phyloP scores from a whole-genome alignment of 2,888 invertebrate genomes.

The Monochamus alternatus region DNA sequence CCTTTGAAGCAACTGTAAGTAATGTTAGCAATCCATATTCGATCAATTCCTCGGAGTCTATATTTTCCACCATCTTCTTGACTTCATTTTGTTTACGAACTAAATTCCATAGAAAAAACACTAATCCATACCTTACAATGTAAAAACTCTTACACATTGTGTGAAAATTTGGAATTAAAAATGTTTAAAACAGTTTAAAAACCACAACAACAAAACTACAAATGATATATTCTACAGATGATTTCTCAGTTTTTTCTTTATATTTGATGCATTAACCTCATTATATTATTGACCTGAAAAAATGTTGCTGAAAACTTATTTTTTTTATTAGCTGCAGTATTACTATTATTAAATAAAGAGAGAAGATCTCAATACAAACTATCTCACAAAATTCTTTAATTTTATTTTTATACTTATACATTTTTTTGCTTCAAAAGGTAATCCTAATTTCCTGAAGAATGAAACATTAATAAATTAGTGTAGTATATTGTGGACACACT shows the following conservation, averaged over 20 bases:
- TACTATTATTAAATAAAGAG: too few species aligned
- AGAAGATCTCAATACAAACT: too few species aligned
- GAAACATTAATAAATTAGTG: too few species aligned
- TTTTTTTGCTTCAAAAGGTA: too few species aligned
- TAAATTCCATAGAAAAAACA: conserved; percentile 24
- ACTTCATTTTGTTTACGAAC: neutral
- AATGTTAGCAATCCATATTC: neutral
- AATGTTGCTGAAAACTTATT: too few species aligned
- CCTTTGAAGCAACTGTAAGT: neutral
- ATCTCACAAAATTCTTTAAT: too few species aligned
- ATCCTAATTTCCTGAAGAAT: too few species aligned
- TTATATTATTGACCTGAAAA: conserved; percentile 9
- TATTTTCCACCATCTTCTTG: neutral
- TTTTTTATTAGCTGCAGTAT: too few species aligned
- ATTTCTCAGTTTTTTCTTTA: neutral
- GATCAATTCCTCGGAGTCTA: neutral
- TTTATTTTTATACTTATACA: too few species aligned
- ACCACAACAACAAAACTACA: conserved; percentile 13
- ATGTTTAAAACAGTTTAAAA: conserved; percentile 33
- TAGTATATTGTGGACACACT: too few species aligned
- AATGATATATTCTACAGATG: conserved; percentile 11
- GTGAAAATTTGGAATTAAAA: conserved; percentile 27
- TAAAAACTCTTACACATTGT: conserved; percentile 20
- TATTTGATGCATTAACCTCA: conserved; percentile 7
- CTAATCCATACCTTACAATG: conserved; percentile 30